Percentiles rank a stretch among this genome's conserved stretches.
phyloP scores from a whole-genome alignment of 2,888 invertebrate species.

The Scotopteryx bipunctaria region DNA sequence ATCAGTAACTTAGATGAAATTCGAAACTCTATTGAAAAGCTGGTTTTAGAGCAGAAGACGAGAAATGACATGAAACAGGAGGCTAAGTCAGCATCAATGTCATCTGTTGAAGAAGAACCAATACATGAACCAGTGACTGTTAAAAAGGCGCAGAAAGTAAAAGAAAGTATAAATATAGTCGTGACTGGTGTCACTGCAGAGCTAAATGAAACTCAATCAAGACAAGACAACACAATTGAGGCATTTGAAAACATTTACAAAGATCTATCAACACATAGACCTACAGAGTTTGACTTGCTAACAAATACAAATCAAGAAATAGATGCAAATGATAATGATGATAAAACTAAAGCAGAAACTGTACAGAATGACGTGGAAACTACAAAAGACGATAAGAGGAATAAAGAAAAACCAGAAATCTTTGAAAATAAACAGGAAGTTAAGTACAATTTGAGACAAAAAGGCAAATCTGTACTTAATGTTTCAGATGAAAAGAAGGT shows the following conservation, averaged over 20 bases:
- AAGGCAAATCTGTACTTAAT: conserved; percentile 26
- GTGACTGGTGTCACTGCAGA: conserved; percentile 29
- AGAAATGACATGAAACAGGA: conserved; percentile 31
- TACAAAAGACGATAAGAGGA: conserved; percentile 25
- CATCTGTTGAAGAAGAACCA: conserved; percentile 22
- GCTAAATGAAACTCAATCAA: conserved; percentile 27
- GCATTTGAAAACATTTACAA: conserved; percentile 72
- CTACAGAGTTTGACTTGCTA: conserved; percentile 68
- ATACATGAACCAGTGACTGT: conserved; percentile 16
- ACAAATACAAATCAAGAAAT: conserved; percentile 43
- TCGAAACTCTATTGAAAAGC: conserved; percentile 47
- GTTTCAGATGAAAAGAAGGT: conserved; percentile 25
- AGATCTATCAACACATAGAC: conserved; percentile 59
- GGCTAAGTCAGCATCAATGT: conserved; percentile 30
- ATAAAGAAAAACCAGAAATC: conserved; percentile 8
- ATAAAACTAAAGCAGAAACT: conserved; percentile 16
- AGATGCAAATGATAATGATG: conserved; percentile 5
- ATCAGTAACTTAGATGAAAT: conserved; percentile 36
- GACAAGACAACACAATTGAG: conserved; percentile 58
- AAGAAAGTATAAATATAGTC: conserved; percentile 21
- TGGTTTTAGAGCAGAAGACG: conserved; percentile 45
- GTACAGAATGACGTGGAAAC: conserved; percentile 21
- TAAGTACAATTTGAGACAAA: conserved; percentile 65
- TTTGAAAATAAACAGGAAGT: conserved; percentile 29
- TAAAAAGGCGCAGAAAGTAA: conserved; percentile 5